phyloP scores from a whole-genome alignment of 1,140 invertebrate species.

The Pseudomyrmex pallidus region DNA sequence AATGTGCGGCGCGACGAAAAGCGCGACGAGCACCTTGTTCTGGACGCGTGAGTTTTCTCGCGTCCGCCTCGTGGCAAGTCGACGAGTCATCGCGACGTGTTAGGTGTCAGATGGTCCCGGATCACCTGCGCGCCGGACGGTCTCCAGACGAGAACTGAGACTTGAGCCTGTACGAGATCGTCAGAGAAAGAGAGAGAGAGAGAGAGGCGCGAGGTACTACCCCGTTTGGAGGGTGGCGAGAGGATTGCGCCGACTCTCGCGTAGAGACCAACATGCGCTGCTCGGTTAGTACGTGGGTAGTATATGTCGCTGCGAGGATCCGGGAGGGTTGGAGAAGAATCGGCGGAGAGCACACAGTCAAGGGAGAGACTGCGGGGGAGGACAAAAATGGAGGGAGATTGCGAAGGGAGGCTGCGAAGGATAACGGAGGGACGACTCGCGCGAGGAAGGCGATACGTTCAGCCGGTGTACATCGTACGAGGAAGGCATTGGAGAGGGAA shows the following conservation, averaged over 20 bases:
- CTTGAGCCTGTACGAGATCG: slow-evolving; percentile 74
- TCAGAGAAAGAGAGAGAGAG: slow-evolving; percentile 65
- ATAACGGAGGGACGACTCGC: slow-evolving; percentile 2
- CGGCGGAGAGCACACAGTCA: not conserved
- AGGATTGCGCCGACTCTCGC: slow-evolving; percentile 61
- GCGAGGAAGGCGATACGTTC: not conserved
- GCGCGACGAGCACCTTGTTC: slow-evolving; percentile 49
- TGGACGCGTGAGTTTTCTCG: slow-evolving; percentile 53
- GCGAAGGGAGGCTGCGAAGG: not conserved
- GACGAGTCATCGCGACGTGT: slow-evolving; percentile 73
- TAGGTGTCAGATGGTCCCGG: slow-evolving; percentile 51
- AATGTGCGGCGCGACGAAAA: not conserved
- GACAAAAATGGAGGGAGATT: slow-evolving; percentile 10
- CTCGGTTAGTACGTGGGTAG: slow-evolving; percentile 74
- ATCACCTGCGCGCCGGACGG: slow-evolving; percentile 77
- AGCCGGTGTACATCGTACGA: not conserved
- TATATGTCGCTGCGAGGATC: slow-evolving; percentile 53
- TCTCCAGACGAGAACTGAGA: slow-evolving; percentile 81
- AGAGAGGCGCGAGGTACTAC: slow-evolving; percentile 61
- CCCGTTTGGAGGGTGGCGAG: slow-evolving; percentile 53
- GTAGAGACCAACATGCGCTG: slow-evolving; percentile 66
- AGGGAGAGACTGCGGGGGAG: not conserved
- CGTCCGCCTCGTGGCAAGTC: slow-evolving; percentile 74
- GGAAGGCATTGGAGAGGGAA: not conserved
- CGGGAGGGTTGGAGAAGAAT: slow-evolving; percentile 42